A percentile compares a stretch with the other conserved stretches of the same genome.
Evolutionary conservation across 92 coral and sea anemone species (phyloP).

Genomic region (Heliopora coerulea): DNA sequence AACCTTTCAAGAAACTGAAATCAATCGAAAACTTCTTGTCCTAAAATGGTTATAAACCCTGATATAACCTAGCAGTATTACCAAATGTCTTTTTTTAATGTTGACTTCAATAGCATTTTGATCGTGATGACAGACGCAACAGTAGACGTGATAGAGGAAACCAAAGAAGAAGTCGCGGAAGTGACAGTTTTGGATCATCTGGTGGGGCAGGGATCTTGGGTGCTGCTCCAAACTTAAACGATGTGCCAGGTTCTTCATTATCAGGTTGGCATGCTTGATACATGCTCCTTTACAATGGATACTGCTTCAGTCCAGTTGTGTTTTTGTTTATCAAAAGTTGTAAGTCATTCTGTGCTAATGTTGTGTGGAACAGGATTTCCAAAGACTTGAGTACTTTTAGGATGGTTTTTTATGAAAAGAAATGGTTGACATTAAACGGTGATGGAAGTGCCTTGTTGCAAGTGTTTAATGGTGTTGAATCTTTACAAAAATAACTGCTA

Average conservation of each 20-base stretch:
- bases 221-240: conserved; percentile 27
- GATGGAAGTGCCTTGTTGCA: no score
- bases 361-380: not conserved
- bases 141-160: conserved; percentile 19
- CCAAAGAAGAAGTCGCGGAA: conserved; percentile 20
- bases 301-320: not conserved
- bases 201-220: conserved; percentile 40
- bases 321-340: not conserved
- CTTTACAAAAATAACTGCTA: no score
- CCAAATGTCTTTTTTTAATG: not conserved
- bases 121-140: conserved; percentile 30
- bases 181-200: conserved; percentile 15
- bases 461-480: no score
- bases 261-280: conserved; percentile 36
- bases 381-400: not conserved
- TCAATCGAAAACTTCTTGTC: not conserved
- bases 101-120: conserved; percentile 20
- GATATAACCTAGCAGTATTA: not conserved
- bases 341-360: not conserved
- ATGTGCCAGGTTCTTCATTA: not conserved
- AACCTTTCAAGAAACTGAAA: no score
- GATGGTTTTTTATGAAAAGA: no score
- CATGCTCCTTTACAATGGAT: not conserved
- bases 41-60: not conserved
- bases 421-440: no score